Conservation (phyloP, 2,113 vertebrate genomes). For the Chaetura pelagica region DNA sequence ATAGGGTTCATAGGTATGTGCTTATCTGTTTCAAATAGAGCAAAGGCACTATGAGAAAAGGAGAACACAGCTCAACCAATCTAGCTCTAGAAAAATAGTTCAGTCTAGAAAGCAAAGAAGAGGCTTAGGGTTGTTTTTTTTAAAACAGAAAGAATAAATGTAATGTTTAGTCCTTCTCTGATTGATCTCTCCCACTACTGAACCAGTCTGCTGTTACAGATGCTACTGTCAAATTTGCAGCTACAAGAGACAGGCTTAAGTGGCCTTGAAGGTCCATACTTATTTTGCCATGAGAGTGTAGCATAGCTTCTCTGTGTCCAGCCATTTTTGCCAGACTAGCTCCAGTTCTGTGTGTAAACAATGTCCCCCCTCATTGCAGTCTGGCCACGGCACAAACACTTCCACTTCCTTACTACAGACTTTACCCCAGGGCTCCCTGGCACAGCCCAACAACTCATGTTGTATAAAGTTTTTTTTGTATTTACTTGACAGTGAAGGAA, state of each 20-base stretch:
- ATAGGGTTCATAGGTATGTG: not conserved
- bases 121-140: not conserved
- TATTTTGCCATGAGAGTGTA: not conserved
- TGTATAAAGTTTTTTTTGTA: not conserved
- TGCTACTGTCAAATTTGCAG: not conserved
- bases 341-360: not conserved
- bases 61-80: not conserved
- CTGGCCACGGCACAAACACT: not conserved
- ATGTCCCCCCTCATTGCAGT: not conserved
- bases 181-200: not conserved
- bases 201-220: not conserved
- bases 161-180: not conserved
- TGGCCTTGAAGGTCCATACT: not conserved
- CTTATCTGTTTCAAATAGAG: not conserved
- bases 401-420: not conserved
- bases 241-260: not conserved
- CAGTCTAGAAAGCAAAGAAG: not conserved
- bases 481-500: not conserved
- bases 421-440: not conserved
- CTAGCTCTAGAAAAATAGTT: not conserved
- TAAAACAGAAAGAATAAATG: not conserved
- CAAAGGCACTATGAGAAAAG: not conserved
- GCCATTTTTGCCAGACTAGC: not conserved
- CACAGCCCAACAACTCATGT: not conserved
- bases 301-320: not conserved